A percentile compares a stretch with the other conserved stretches of the same genome.
Conservation (phyloP, 2,888 invertebrate genomes). For the Cataglyphis livida region DNA sequence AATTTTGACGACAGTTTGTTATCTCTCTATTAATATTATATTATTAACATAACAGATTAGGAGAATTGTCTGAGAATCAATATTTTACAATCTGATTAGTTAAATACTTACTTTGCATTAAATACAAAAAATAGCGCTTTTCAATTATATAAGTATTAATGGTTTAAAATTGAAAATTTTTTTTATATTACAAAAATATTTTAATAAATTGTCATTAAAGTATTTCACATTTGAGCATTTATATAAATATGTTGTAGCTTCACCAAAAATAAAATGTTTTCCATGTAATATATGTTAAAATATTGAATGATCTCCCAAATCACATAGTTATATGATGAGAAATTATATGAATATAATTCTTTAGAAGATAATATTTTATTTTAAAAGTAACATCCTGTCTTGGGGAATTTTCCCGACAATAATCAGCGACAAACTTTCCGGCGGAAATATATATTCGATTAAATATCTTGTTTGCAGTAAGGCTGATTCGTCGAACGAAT, state of each 20-base stretch:
- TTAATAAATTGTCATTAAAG: background rate
- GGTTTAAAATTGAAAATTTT: background rate
- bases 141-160: background rate
- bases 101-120: background rate
- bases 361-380: background rate
- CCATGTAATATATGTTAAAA: background rate
- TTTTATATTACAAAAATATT: background rate
- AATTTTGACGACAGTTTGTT: background rate
- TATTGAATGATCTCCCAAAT: background rate
- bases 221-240: background rate
- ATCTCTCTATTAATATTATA: background rate
- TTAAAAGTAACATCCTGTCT: slow-evolving; percentile 8
- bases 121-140: background rate
- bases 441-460: slow-evolving; percentile 32
- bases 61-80: background rate
- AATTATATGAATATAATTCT: background rate
- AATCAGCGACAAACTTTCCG: slow-evolving; percentile 4
- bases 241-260: background rate
- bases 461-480: slow-evolving; percentile 63
- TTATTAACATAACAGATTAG: background rate
- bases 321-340: background rate
- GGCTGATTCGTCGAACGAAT: slow-evolving; percentile 72
- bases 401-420: slow-evolving; percentile 21
- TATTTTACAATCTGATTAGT: background rate
- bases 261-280: background rate